A percentile compares a stretch with the other conserved stretches of the same genome.
Evolutionary conservation across 2,113 vertebrate species (phyloP).

Genomic region (Lucifuga dentata): DNA sequence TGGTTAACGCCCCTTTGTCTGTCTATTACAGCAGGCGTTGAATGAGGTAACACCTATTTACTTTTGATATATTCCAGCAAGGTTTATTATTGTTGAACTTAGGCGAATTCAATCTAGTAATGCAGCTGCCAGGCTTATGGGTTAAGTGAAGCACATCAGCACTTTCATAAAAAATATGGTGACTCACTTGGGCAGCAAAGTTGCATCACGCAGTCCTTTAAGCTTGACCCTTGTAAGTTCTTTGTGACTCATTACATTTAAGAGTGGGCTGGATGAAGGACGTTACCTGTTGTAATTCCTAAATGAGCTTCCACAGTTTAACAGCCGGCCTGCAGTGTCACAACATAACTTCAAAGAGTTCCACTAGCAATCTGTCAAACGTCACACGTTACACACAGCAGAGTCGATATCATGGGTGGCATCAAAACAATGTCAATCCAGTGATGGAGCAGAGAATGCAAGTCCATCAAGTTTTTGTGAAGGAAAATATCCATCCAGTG

Average conservation of each 20-base stretch:
- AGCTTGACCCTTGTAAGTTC: constrained; percentile 52
- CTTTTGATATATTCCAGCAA: constrained; percentile 16
- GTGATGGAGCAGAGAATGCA: constrained; percentile 6
- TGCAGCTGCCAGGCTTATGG: constrained; percentile 20
- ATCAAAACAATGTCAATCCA: constrained; percentile 31
- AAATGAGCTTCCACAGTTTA: constrained; percentile 61
- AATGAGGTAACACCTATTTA: constrained; percentile 27
- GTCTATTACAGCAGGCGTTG: neutral
- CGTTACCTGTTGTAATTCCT: constrained; percentile 67
- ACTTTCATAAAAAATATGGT: constrained; percentile 31
- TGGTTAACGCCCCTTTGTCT: constrained; percentile 29
- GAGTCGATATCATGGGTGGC: constrained; percentile 36
- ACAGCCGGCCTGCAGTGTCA: constrained; percentile 52
- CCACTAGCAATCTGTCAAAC: constrained; percentile 37
- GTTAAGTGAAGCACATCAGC: constrained; percentile 18
- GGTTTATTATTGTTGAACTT: neutral
- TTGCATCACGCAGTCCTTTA: constrained; percentile 55
- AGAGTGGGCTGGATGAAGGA: constrained; percentile 24
- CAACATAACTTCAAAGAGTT: constrained; percentile 47
- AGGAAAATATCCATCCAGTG: constrained; percentile 1
- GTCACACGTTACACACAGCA: constrained; percentile 27
- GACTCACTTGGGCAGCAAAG: constrained; percentile 14
- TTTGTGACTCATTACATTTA: constrained; percentile 28
- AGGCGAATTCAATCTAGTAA: constrained; percentile 27
- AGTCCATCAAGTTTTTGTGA: constrained; percentile 26